Evolutionary conservation across 1,140 invertebrate species (phyloP), one percentile per base, ranked within the genome.

Genomic region (Drosophila athabasca): DNA sequence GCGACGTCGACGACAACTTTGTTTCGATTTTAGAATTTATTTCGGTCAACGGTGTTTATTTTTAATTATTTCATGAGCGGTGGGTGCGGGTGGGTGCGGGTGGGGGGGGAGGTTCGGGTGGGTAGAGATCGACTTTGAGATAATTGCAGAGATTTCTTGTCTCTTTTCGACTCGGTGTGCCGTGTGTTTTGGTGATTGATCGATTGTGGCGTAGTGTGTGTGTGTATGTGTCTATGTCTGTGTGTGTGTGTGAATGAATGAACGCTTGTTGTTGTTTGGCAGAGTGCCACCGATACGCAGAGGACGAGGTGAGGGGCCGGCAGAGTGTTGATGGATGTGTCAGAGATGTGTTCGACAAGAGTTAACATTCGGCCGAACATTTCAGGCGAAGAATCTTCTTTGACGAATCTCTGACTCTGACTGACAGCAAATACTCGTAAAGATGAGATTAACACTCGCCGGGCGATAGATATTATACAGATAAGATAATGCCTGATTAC

Each of bases 21-120:
- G 78, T 81, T 85, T 80, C 67, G 46, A 65, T 76, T 60, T 80
- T 70, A 71, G 62, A 85, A 72, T 79, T 83, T 79, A 87, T 85
- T 87, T 85, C 73, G 81, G 78, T 87, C 78, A 87, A 85, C 75
- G 67, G 72, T 61, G 74, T 73, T 77, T 77, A 81, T 78, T 85
- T 87, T 74, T 75, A 80, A 85, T 80, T 84, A 80, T 76, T 76
- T 62, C 45, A 60, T 65, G 53, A 9, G 1, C 24, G 19, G 1
- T 5, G 11, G 19, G 22, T 13, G n/a, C 46, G 52, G 19, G 9
- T 9, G 9, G 11, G 35, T 4, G 35, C 0, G 3, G 31, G 0
- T 29, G 4, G 15, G 39, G 35, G n/a, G n/a, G n/a, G n/a, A n/a
- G n/a, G n/a, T n/a, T n/a, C 9, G 7, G 26, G 26, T 22, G 62